A percentile compares a stretch with the other conserved stretches of the same genome.
phyloP scores from a whole-genome alignment of 2,888 invertebrate species.

The Plebejus melissa region DNA sequence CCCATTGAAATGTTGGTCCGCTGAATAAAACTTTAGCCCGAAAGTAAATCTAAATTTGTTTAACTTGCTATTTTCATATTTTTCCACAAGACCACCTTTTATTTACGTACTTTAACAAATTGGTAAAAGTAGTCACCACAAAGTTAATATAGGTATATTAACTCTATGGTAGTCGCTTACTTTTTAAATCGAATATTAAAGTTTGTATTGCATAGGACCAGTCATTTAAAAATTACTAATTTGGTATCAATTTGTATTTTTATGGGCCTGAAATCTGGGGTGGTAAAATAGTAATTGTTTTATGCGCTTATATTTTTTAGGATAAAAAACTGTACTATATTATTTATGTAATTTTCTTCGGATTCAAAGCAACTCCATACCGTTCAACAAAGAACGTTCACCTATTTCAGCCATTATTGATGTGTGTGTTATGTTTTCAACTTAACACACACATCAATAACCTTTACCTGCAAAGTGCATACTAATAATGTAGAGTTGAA shows the following conservation, averaged over 20 bases:
- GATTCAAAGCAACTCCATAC: no score
- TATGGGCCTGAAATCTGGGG: not conserved
- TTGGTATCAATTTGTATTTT: not conserved
- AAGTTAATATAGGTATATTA: no score
- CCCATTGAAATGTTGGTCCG: slow-evolving; percentile 25
- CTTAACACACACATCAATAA: no score
- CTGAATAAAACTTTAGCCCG: slow-evolving; percentile 11
- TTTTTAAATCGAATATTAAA: not conserved
- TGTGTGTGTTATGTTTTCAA: no score
- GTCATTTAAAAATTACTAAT: not conserved
- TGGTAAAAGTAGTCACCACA: not conserved
- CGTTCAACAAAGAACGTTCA: no score
- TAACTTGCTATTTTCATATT: slow-evolving; percentile 17
- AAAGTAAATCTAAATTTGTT: slow-evolving; percentile 12
- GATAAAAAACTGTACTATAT: no score
- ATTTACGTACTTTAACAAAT: slow-evolving; percentile 2
- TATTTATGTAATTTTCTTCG: no score
- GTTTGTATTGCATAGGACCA: not conserved
- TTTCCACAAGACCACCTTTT: not conserved
- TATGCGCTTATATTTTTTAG: no score
- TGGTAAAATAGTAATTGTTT: no score
- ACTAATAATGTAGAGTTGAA: not conserved
- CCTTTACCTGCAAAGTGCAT: no score
- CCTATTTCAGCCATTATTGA: no score
- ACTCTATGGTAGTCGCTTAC: not conserved